These are phyloP conservation scores for Acrocephalus scirpaceus DNA, from an alignment of 2,797 vertebrate genomes.

Conservation along the genomic window DNA sequence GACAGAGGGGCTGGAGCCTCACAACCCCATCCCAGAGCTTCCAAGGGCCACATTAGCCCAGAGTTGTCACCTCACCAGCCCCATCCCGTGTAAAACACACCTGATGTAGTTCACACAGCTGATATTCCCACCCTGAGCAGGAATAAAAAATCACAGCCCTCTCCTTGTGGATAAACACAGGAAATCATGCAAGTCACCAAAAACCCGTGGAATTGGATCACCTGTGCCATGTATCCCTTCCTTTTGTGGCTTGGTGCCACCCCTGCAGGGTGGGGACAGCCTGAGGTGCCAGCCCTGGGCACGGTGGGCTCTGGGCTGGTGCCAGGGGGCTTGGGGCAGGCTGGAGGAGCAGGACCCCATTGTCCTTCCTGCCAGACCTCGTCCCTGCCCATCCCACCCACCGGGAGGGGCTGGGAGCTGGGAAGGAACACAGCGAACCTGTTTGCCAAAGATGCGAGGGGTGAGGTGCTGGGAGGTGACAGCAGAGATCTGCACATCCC, in stretches of 20 bases:
- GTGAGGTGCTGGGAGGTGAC: background rate
- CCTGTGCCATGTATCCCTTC: accelerated
- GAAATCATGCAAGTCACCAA: accelerated
- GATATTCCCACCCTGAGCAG: background rate
- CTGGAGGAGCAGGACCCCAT: background rate
- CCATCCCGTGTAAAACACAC: accelerated
- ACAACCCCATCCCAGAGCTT: background rate
- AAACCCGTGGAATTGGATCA: background rate
- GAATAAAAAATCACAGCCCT: background rate
- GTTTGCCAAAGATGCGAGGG: background rate
- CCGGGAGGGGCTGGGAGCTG: background rate
- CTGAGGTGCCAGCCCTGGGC: background rate
- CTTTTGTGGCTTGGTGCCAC: background rate
- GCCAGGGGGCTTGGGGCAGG: background rate
- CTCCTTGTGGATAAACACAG: background rate
- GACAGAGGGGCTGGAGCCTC: background rate
- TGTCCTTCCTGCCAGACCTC: background rate
- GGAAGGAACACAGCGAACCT: background rate
- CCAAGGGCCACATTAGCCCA: accelerated
- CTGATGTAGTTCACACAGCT: accelerated
- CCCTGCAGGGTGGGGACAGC: background rate
- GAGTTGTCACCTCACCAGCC: background rate
- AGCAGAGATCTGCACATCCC: background rate
- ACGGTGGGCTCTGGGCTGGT: accelerated
- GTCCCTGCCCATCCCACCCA: background rate